Evolutionary conservation across 2,888 invertebrate species (phyloP), one percentile per base, ranked within the genome.

Genomic region (Leucophenga maculata): DNA sequence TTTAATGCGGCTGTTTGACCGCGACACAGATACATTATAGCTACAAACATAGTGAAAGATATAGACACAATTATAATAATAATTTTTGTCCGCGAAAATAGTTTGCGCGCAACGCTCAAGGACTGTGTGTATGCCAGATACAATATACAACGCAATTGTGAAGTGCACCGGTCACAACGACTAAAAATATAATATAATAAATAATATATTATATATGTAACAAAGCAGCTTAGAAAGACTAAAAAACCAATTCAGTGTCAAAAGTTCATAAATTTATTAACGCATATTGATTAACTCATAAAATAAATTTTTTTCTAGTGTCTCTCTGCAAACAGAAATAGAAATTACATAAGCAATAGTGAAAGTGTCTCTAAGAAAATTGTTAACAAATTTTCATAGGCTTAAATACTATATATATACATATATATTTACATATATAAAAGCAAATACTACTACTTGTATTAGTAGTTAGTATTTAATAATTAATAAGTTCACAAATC

Each of bases 81-180:
- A 64, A 46, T 64, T 64, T 48, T 46, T 64, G 62, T 20, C 48
- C 62, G 26, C 46, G 22, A 48, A 64, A 64, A 22, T 64, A 64
- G 62, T 64, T 64, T 64, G 46, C 46, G 48, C 48, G 46, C 48
- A 64, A 46, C 62, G 22, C 48, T 64, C 62, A 48, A 48, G 62
- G 20, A 44, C 13, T 64, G 9, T 64, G 62, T 22, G n/a, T 46
- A 13, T 50, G n/a, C 2, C 18, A 50, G 50, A 50, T 50, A 18
- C 48, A 48, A 48, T 32, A 32, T 32, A 32, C 6, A 32, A 32
- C 39, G 39, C 39, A 60, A 18, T 9, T 26, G 22, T 26, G 11
- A 55, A 22, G 22, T 55, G 55, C 55, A 55, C 22, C 55, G 22
- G 55, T 22, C 1, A 26, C 55, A 54, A 26, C 26, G 11, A n/a